phyloP scores from a whole-genome alignment of 2,888 invertebrate genomes.

The Tridacna crocea region DNA sequence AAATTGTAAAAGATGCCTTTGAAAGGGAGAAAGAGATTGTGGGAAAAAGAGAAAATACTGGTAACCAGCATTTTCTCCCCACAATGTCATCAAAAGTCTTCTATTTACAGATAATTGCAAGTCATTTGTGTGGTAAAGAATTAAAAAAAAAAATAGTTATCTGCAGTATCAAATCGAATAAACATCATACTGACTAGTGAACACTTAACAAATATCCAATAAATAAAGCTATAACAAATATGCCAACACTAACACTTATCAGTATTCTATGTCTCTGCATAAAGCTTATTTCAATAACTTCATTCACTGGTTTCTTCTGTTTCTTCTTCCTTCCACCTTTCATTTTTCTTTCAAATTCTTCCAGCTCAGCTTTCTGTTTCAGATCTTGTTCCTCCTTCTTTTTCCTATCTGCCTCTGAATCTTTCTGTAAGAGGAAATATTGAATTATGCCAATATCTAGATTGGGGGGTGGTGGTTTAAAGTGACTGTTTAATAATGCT shows the following conservation, averaged over 20 bases:
- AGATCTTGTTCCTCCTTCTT: constrained; percentile 76
- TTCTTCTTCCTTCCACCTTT: constrained; percentile 75
- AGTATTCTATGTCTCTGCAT: constrained; percentile 64
- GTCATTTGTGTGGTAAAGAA: too few species aligned
- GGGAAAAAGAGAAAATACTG: too few species aligned
- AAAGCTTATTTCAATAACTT: constrained; percentile 66
- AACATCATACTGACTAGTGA: constrained; percentile 13
- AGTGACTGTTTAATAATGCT: too few species aligned
- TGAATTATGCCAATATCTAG: too few species aligned
- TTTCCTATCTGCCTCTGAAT: constrained; percentile 75
- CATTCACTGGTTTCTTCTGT: constrained; percentile 69
- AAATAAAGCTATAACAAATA: constrained; percentile 60
- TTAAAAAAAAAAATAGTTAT: neutral
- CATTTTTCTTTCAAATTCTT: constrained; percentile 82
- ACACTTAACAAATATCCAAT: constrained; percentile 54
- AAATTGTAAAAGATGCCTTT: too few species aligned
- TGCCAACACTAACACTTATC: constrained; percentile 47
- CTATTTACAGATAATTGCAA: too few species aligned
- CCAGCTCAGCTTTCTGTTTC: constrained; percentile 79
- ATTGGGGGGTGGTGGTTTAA: too few species aligned
- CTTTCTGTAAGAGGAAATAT: constrained; percentile 62
- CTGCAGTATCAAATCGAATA: neutral
- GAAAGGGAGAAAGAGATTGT: too few species aligned
- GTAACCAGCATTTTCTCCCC: too few species aligned
- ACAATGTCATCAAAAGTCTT: too few species aligned